These are phyloP conservation scores for Limosa lapponica DNA, from an alignment of 2,797 vertebrate species.

Conservation along the genomic window DNA sequence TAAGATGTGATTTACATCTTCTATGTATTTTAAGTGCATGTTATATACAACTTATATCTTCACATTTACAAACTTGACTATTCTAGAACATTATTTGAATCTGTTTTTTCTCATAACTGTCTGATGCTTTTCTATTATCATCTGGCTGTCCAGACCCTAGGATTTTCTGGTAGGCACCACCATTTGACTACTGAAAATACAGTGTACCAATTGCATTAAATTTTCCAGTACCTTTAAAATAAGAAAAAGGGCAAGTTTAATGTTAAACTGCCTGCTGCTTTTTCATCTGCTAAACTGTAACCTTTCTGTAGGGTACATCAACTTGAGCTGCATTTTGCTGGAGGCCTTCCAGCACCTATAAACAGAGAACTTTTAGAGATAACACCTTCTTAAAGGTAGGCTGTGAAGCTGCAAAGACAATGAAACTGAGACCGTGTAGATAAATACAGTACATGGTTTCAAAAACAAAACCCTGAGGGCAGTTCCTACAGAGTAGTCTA, in stretches of 20 bases:
- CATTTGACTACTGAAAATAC: neutral
- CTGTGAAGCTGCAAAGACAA: neutral
- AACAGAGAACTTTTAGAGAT: neutral
- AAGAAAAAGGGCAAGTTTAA: neutral
- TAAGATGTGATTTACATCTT: neutral
- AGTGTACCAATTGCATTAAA: neutral
- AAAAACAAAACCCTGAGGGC: neutral
- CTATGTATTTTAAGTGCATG: neutral
- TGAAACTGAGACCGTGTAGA: neutral
- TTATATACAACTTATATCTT: neutral
- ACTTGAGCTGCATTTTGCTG: neutral
- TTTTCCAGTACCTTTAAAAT: neutral
- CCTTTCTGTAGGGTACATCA: neutral
- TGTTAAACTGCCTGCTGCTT: neutral
- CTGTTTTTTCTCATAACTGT: neutral
- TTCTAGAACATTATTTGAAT: neutral
- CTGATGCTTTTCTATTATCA: neutral
- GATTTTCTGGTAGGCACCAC: neutral
- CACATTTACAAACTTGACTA: neutral
- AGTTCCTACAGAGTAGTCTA: neutral
- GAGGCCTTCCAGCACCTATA: neutral
- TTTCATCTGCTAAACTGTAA: neutral
- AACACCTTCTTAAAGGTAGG: neutral
- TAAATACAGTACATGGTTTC: neutral
- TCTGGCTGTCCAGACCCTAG: neutral